Evolutionary conservation across 2,797 vertebrate species (phyloP), one percentile per base, ranked within the genome.

Genomic region (Lerista edwardsae): DNA sequence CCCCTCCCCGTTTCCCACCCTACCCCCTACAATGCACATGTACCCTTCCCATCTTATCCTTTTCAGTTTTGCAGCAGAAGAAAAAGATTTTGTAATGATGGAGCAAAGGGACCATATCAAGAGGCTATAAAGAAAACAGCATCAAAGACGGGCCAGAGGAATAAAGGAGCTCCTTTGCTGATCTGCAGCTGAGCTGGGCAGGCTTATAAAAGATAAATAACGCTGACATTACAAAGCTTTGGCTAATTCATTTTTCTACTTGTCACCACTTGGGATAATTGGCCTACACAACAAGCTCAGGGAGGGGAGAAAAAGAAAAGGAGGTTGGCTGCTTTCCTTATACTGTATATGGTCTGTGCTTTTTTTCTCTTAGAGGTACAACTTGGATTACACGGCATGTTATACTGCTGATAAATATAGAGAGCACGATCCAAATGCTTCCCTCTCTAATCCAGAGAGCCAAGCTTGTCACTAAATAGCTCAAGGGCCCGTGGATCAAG

Each of bases 191-290:
- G 91, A 94, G 91, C 94, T 92, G 91, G 90, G 91, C 88, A 93
- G 91, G 87, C 90, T 90, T 91, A 92, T 88, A 90, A 89, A 91
- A 91, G 84, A 93, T 89, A 94, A 95, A 95, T 93, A 95, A 93
- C 0, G 73, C 65, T 90, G 94, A 93, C 55, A 67, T 93, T 91
- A 95, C 91, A 93, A 85, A 80, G 91, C 87, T 90, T 87, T 87
- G 81, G 81, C 88, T 93, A 93, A 94, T 95, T 93, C 83, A 90
- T 93, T 94, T 92, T 89, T 91, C 91, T 91, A 17, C 94, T 90
- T 93, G 94, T 94, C 92, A 92, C 89, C 47, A 23, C 80, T 88
- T 92, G 0, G 67, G 92, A 92, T 95, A 96, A 96, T 95, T 95
- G 93, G 91, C 86, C 91, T 84, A 85, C 59, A 87, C 88, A 92